These are phyloP conservation scores for Holotrichia oblita DNA, from an alignment of 1,140 invertebrate species.

Conservation along the genomic window DNA sequence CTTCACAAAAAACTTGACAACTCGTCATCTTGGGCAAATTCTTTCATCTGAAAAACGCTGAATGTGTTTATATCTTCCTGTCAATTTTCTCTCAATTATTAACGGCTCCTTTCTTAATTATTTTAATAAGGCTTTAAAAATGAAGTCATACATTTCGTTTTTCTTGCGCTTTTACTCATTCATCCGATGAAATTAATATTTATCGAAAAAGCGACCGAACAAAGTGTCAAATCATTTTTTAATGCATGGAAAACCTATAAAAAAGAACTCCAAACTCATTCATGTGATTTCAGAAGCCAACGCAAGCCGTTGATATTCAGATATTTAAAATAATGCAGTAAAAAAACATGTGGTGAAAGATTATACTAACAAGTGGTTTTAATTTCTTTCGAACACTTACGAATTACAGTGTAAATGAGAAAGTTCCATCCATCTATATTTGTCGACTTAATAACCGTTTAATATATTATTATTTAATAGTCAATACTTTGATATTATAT, in stretches of 20 bases:
- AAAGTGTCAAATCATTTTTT: constrained; percentile 10
- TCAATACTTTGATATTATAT: no score
- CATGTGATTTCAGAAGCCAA: neutral
- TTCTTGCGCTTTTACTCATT: neutral
- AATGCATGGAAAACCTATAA: no score
- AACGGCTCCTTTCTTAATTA: neutral
- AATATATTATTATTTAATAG: no score
- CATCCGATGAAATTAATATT: neutral
- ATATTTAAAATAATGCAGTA: no score
- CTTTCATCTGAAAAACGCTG: neutral
- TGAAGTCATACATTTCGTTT: neutral
- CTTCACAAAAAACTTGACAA: neutral
- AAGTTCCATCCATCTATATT: no score
- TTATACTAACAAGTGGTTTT: no score
- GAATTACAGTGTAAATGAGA: no score
- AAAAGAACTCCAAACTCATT: no score
- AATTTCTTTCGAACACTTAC: no score
- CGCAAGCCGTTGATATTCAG: neutral
- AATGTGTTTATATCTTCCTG: constrained; percentile 21
- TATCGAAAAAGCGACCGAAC: neutral
- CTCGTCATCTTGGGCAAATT: neutral
- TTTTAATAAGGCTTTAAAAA: neutral
- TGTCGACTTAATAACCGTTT: no score
- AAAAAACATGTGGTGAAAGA: no score
- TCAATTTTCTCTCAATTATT: constrained; percentile 30